These are phyloP conservation scores for Seriola quinqueradiata DNA, from an alignment of 2,113 vertebrate species.

Conservation along the genomic window DNA sequence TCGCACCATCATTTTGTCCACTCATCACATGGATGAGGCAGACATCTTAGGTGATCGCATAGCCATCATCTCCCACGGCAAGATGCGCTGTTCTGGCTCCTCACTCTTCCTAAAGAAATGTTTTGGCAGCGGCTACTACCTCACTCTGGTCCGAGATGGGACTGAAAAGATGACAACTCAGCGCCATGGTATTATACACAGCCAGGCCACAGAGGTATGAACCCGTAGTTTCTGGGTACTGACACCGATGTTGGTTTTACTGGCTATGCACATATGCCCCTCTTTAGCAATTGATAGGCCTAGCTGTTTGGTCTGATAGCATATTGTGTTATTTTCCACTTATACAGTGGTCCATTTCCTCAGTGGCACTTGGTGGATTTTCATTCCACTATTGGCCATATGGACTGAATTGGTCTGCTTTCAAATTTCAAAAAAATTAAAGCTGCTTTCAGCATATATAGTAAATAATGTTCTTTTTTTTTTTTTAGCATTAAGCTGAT, in stretches of 20 bases:
- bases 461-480: background rate
- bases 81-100: conserved; percentile 95
- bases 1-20: conserved; percentile 96
- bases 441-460: background rate
- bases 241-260: too few species aligned
- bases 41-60: conserved; percentile 96
- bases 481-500: too few species aligned
- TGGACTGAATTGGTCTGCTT: background rate
- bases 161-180: conserved; percentile 83
- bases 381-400: background rate
- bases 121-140: conserved; percentile 96
- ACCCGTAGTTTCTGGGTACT: background rate
- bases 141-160: conserved; percentile 89
- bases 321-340: background rate
- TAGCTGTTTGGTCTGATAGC: background rate
- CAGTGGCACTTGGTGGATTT: too few species aligned
- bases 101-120: conserved; percentile 96
- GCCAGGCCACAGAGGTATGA: conserved; percentile 64
- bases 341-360: too few species aligned
- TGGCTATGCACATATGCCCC: too few species aligned
- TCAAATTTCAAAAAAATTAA: background rate
- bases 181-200: conserved; percentile 80
- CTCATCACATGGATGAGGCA: conserved; percentile 98
- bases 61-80: conserved; percentile 96
- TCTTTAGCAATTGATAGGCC: too few species aligned